Evolutionary conservation across 2,888 invertebrate species (phyloP).

Genomic region (Bruchidius siliquastri): DNA sequence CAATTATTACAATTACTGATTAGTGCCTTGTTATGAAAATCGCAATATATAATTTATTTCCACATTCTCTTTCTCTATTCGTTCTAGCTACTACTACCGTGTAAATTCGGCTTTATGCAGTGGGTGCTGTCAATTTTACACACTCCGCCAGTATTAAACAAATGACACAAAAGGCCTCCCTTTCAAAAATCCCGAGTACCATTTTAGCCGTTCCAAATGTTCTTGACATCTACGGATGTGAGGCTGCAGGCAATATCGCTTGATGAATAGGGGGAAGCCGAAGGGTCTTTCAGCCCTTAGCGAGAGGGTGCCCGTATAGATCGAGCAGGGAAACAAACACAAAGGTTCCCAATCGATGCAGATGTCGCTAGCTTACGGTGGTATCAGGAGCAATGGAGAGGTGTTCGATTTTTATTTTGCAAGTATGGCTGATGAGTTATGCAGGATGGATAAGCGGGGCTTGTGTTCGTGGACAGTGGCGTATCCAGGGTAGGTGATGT

Average conservation of each 20-base stretch:
- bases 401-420: background rate
- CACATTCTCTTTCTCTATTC: too few species aligned
- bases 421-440: background rate
- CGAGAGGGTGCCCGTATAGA: background rate
- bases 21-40: too few species aligned
- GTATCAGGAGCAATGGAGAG: slow-evolving; percentile 9
- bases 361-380: slow-evolving; percentile 18
- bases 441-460: background rate
- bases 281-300: background rate
- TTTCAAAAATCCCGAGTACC: background rate
- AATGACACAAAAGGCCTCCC: background rate
- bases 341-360: slow-evolving; percentile 6
- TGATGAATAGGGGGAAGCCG: background rate
- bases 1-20: too few species aligned
- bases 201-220: background rate
- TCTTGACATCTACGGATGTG: background rate
- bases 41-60: too few species aligned
- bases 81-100: too few species aligned
- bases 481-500: too few species aligned
- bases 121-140: background rate
- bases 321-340: background rate
- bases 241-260: background rate
- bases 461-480: background rate
- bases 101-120: background rate
- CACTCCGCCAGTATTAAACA: background rate